Percentiles rank a stretch among this genome's conserved stretches.
Conservation (phyloP, 2,888 invertebrate species). For the Seira musarum region DNA sequence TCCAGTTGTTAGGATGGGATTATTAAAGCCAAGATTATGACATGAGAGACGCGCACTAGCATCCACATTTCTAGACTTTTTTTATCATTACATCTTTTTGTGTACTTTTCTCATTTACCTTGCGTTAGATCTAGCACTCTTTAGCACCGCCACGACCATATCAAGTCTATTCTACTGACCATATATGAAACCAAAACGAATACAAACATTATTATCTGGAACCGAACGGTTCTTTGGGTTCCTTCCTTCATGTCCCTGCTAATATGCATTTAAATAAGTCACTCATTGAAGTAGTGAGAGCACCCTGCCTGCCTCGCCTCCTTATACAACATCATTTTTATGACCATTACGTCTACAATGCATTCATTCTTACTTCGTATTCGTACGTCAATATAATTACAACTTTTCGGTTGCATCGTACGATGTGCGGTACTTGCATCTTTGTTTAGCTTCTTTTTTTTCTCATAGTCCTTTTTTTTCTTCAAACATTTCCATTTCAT, state of each 20-base stretch:
- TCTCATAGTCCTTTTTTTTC: background rate
- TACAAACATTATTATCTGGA: too few species aligned
- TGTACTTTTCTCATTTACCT: too few species aligned
- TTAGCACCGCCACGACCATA: too few species aligned
- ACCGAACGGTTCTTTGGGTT: too few species aligned
- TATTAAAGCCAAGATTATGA: too few species aligned
- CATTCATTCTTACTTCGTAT: background rate
- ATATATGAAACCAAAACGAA: too few species aligned
- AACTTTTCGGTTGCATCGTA: background rate
- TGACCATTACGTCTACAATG: slow-evolving; percentile 11
- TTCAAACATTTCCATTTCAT: slow-evolving; percentile 5
- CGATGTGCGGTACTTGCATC: slow-evolving; percentile 3
- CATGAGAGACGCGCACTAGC: too few species aligned
- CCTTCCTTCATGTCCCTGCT: background rate
- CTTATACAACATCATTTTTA: background rate
- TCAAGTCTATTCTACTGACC: too few species aligned
- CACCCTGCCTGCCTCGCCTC: background rate
- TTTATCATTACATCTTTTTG: too few species aligned
- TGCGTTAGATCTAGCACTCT: too few species aligned
- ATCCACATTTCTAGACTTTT: background rate
- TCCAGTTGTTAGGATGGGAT: background rate
- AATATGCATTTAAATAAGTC: background rate
- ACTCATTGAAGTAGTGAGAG: background rate
- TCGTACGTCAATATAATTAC: background rate
- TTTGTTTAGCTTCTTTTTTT: background rate